Base-by-base conservation (phyloP, 2,888 invertebrate species). In the Eutolmus rufibarbis region DNA sequence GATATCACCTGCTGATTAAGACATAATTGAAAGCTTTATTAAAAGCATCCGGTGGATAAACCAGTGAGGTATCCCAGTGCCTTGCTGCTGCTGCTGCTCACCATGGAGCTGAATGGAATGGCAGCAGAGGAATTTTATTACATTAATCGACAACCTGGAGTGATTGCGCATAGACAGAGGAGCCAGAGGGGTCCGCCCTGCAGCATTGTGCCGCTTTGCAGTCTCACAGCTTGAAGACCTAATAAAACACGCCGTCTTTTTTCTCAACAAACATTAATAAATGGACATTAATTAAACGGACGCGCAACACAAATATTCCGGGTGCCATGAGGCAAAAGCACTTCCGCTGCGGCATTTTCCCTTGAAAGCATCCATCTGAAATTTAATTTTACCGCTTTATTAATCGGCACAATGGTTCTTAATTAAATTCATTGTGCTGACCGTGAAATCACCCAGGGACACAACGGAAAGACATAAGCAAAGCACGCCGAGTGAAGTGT, bases 1-100 rank as follows among this genome's bases (percentile, higher is more conserved):
- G 89, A 89, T 89, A 89, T 89, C 89, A 89, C 89, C 89, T 89
- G 89, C 89, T 89, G 89, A 89, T 89, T 89, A 89, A 89, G 89
- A 88, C 89, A 88, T 89, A 89, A 89, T 89, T 89, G 89, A 89
- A 88, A 89, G 89, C 89, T 89, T 89, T 89, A 89, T 89, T 89
- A 89, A 89, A 89, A 88, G 88, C 88, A 89, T 88, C 82, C 84
- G 86, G 56, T 31, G 74, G 86, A 86, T 82, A 51, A 79, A 19
- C 57, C 46, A 23, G 40, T n/a, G 76, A 43, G 34, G 57, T 85
- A 66, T 31, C 51, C 43, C 19, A 19, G 14, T 12, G 51, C 40
- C 43, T 34, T 31, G 12, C 19, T 57, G 51, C 43, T 78, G 79
- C 28, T 74, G 57, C 31, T 86, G 46, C 34, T 81, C 86, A 76